A percentile compares a stretch with the other conserved stretches of the same genome.
phyloP scores from a whole-genome alignment of 2,888 invertebrate genomes.

The Heterodera filipjevi region DNA sequence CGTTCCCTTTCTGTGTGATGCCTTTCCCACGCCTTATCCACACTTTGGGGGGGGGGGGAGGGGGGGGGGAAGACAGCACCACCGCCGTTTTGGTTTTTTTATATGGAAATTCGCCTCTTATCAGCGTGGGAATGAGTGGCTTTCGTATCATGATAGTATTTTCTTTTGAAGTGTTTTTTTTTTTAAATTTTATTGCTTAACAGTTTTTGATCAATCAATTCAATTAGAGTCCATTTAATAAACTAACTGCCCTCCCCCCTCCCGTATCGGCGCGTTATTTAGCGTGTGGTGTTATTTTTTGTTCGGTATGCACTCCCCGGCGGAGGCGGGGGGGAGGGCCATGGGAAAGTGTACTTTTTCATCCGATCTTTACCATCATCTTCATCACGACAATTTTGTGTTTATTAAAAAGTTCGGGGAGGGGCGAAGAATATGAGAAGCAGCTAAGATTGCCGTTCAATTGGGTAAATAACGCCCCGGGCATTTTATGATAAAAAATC shows the following conservation, averaged over 20 bases:
- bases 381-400: background rate
- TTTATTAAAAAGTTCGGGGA: background rate
- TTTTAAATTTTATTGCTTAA: too few relatives aligned
- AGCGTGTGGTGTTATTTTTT: background rate
- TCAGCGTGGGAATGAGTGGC: background rate
- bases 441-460: background rate
- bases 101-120: background rate
- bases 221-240: background rate
- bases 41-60: background rate
- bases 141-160: background rate
- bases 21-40: background rate
- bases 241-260: too few relatives aligned
- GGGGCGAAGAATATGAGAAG: background rate
- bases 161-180: background rate
- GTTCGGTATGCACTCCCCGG: background rate
- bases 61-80: background rate
- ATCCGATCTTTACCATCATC: background rate
- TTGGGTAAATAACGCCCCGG: too few relatives aligned
- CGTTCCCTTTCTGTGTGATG: background rate
- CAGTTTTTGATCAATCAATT: too few relatives aligned
- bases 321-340: background rate
- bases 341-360: conserved; percentile 9
- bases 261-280: background rate
- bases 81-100: background rate
- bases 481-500: background rate